Evolutionary conservation across 2,888 invertebrate genomes (phyloP).

Genomic region (Pristionchus exspectatus): DNA sequence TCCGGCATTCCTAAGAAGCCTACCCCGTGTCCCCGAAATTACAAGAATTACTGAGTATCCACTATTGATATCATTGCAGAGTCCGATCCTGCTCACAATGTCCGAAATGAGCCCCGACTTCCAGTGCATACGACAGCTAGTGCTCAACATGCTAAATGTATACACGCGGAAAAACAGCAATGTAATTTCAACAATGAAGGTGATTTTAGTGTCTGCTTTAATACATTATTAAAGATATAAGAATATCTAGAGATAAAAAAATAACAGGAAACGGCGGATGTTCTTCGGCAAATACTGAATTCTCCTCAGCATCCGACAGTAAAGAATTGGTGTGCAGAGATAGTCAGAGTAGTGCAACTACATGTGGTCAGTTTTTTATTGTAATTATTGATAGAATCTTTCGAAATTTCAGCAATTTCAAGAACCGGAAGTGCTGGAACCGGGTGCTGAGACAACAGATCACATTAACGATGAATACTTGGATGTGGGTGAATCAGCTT

Average conservation of each 20-base stretch:
- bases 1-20: too few relatives aligned
- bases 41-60: too few relatives aligned
- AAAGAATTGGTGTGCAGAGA: constrained; percentile 77
- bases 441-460: constrained; percentile 80
- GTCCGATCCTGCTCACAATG: constrained; percentile 73
- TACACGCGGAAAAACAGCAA: constrained; percentile 67
- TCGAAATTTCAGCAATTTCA: constrained; percentile 55
- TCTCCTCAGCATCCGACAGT: constrained; percentile 78
- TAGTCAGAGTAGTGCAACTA: constrained; percentile 73
- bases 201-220: not conserved
- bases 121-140: constrained; percentile 77
- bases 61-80: constrained; percentile 63
- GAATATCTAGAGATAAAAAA: not conserved
- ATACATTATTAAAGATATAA: not conserved
- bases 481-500: constrained; percentile 80
- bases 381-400: too few relatives aligned
- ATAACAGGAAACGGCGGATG: constrained; percentile 65
- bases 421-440: constrained; percentile 80
- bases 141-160: constrained; percentile 74
- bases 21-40: too few relatives aligned
- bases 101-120: constrained; percentile 78
- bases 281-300: constrained; percentile 76
- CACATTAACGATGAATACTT: constrained; percentile 82
- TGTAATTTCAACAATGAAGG: constrained; percentile 66
- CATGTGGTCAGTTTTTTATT: constrained; percentile 61